These are phyloP conservation scores for Cynopterus brachyotis DNA, from an alignment of 2,113 vertebrate species.

Conservation along the genomic window DNA sequence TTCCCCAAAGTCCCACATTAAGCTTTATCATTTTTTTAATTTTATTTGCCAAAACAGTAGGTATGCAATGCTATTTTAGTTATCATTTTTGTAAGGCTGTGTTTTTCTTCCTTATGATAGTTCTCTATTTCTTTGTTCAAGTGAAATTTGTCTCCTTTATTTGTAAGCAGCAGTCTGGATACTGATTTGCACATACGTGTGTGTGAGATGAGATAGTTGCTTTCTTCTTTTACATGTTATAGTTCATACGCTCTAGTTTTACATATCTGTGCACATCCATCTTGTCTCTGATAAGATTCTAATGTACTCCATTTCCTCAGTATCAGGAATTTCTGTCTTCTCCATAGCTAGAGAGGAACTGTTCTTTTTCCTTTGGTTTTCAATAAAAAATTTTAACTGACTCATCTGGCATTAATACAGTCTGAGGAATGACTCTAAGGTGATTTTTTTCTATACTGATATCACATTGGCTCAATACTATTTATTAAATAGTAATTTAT, in stretches of 20 bases:
- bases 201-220: not conserved
- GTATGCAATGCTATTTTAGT: not conserved
- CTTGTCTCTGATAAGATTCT: not conserved
- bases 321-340: not conserved
- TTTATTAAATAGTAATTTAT: constrained; percentile 57
- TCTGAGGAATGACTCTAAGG: not conserved
- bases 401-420: not conserved
- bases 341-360: not conserved
- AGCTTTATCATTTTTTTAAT: not conserved
- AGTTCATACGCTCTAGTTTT: not conserved
- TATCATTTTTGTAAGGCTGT: not conserved
- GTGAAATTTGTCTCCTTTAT: not conserved
- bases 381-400: constrained; percentile 15
- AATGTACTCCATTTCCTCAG: not conserved
- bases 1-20: not conserved
- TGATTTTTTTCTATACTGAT: constrained; percentile 1
- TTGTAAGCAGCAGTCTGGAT: not conserved
- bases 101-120: not conserved
- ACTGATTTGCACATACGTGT: not conserved
- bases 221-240: not conserved
- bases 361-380: not conserved
- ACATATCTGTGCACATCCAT: not conserved
- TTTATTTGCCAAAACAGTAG: not conserved
- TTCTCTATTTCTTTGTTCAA: not conserved
- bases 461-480: not conserved